Conservation (phyloP, 2,888 invertebrate genomes). For the Drosophila vallismaia region DNA sequence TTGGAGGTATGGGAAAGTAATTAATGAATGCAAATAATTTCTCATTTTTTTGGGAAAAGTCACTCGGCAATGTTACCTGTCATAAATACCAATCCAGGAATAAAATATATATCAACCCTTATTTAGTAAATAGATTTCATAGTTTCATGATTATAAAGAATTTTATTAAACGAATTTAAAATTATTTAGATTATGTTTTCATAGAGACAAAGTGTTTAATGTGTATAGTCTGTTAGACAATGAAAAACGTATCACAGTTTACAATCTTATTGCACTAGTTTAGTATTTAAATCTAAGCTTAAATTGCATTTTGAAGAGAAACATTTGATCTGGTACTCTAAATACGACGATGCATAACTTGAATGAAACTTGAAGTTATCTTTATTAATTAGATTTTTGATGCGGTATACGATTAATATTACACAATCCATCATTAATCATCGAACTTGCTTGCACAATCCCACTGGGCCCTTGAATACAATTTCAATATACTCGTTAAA, state of each 20-base stretch:
- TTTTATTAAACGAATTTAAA: slow-evolving; percentile 73
- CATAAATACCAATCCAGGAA: background rate
- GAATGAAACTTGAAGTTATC: slow-evolving; percentile 41
- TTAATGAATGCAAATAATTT: background rate
- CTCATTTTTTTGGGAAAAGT: background rate
- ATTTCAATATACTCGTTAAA: slow-evolving; percentile 22
- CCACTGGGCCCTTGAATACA: slow-evolving; percentile 45
- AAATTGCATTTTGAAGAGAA: slow-evolving; percentile 42
- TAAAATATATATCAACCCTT: background rate
- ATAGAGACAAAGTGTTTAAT: slow-evolving; percentile 56
- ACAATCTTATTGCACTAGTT: slow-evolving; percentile 68
- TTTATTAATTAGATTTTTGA: slow-evolving; percentile 11
- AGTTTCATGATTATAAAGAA: slow-evolving; percentile 66
- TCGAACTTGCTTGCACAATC: slow-evolving; percentile 63
- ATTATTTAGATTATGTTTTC: slow-evolving; percentile 65
- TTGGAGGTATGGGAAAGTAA: background rate
- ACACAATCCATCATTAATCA: slow-evolving; percentile 61
- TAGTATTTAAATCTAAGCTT: slow-evolving; percentile 41
- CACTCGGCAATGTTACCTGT: background rate
- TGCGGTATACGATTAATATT: slow-evolving; percentile 57
- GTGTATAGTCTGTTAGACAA: slow-evolving; percentile 73
- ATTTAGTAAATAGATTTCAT: background rate
- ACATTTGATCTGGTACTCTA: slow-evolving; percentile 43
- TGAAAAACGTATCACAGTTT: slow-evolving; percentile 79
- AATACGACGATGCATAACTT: slow-evolving; percentile 41